Percentiles rank a stretch among this genome's conserved stretches.
Evolutionary conservation across 2,113 vertebrate genomes (phyloP).

Genomic region (Spea multiplicata): DNA sequence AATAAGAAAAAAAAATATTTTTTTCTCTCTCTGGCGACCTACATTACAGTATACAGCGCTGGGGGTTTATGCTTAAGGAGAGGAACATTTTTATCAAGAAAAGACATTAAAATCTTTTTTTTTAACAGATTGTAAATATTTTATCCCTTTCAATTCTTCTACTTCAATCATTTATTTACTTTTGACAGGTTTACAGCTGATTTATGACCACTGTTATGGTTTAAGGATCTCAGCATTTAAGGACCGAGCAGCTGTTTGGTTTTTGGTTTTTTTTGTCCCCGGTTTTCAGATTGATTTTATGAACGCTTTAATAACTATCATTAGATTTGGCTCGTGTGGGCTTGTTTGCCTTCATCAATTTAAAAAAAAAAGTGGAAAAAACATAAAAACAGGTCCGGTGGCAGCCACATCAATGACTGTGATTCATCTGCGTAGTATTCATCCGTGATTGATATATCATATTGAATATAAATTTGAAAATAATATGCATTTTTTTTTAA

Average conservation of each 20-base stretch:
- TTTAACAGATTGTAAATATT: no score
- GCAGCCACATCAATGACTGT: neutral
- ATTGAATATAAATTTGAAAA: no score
- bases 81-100: no score
- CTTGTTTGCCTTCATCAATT: conserved; percentile 14
- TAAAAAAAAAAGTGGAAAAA: neutral
- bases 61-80: no score
- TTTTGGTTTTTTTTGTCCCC: neutral
- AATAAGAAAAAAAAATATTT: no score
- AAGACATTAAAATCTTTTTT: no score
- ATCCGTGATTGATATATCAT: no score
- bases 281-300: neutral
- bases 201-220: conserved; percentile 7
- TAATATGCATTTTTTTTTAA: no score
- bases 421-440: neutral
- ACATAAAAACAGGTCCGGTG: neutral
- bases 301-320: conserved; percentile 12
- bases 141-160: neutral
- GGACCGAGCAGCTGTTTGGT: no score
- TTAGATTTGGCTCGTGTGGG: conserved; percentile 8
- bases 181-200: conserved; percentile 1
- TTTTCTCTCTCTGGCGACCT: no score
- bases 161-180: neutral
- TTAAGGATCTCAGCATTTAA: neutral
- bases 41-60: no score